Percentiles rank a stretch among this genome's conserved stretches.
These are phyloP conservation scores for Holcopasites calliopsidis DNA, from an alignment of 1,140 invertebrate species.

Conservation along the genomic window DNA sequence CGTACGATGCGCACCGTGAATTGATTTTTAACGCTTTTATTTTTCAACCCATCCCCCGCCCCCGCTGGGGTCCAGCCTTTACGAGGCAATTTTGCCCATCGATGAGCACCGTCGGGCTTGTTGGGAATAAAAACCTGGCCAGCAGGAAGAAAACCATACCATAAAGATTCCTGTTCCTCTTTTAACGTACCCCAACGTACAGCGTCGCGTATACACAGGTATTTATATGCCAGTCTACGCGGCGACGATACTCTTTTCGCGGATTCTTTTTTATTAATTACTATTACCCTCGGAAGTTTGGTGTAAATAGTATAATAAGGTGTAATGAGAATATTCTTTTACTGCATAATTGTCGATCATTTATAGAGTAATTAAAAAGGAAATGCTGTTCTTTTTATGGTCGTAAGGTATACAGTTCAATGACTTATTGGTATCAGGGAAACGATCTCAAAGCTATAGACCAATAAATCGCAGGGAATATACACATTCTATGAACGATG, in stretches of 20 bases:
- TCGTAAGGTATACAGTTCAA: no score
- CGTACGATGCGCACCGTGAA: conserved; percentile 37
- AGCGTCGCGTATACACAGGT: conserved; percentile 19
- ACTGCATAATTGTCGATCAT: no score
- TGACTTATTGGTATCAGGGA: no score
- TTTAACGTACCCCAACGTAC: conserved; percentile 20
- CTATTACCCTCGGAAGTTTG: conserved; percentile 8
- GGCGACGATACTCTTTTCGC: conserved; percentile 17
- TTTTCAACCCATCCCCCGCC: neutral
- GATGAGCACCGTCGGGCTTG: conserved; percentile 3
- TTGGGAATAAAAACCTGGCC: conserved; percentile 55
- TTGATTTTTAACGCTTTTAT: conserved; percentile 54
- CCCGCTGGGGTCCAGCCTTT: conserved; percentile 8
- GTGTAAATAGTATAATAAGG: no score
- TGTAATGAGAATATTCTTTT: no score
- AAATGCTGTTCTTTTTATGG: no score
- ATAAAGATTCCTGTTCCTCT: conserved; percentile 49
- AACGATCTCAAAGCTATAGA: neutral
- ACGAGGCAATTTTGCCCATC: conserved; percentile 48
- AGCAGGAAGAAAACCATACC: conserved; percentile 46
- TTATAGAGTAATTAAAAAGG: no score
- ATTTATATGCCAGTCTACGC: conserved; percentile 47
- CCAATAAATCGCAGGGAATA: neutral
- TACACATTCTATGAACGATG: conserved; percentile 1
- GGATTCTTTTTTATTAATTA: conserved; percentile 21